A percentile compares a stretch with the other conserved stretches of the same genome.
phyloP scores from a whole-genome alignment of 2,113 vertebrate species.

The Acanthisitta chloris region DNA sequence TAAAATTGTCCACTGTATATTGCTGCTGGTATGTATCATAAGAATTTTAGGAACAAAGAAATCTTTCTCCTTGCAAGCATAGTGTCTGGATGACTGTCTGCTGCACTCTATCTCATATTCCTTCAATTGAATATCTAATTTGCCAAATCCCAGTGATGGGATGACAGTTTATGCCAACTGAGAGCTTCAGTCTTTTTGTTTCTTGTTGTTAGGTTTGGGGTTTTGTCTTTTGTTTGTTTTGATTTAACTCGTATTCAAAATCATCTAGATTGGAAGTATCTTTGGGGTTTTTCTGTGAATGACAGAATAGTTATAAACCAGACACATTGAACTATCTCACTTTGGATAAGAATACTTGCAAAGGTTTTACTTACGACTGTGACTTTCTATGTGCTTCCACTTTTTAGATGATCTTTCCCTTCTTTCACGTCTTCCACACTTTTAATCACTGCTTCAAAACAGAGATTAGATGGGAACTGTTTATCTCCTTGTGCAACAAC shows the following conservation, averaged over 20 bases:
- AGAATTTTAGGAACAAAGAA: neutral
- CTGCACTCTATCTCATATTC: neutral
- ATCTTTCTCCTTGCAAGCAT: neutral
- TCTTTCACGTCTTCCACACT: neutral
- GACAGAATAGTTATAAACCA: neutral
- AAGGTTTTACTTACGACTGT: neutral
- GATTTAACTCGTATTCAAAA: neutral
- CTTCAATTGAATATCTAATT: neutral
- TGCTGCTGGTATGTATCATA: neutral
- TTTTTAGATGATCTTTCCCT: neutral
- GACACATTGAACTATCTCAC: neutral
- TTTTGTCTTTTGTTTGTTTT: neutral
- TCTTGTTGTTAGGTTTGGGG: rapidly evolving
- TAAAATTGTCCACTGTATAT: neutral
- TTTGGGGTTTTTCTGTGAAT: neutral
- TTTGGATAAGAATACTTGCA: neutral
- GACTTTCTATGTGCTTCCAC: neutral
- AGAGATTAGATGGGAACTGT: neutral
- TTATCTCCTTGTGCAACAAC: neutral
- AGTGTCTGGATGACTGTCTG: neutral
- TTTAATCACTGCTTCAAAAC: neutral
- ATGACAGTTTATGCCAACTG: neutral
- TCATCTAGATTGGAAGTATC: neutral
- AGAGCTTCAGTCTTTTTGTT: neutral
- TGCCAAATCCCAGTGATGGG: neutral